phyloP scores from a whole-genome alignment of 2,888 invertebrate species.

The Trissoscelio sp. region DNA sequence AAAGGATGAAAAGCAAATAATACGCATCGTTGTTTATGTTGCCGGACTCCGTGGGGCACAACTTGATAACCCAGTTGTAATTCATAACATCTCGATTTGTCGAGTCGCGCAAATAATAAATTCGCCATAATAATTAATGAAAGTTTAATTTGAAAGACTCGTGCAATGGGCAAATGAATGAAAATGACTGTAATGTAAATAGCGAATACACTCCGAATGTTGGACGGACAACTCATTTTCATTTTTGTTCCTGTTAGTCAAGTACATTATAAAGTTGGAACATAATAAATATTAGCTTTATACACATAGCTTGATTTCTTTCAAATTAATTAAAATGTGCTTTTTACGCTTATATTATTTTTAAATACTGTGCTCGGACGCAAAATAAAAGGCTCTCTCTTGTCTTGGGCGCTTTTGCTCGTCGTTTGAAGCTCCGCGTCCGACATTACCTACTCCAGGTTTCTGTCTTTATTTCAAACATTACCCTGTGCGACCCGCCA shows the following conservation, averaged over 20 bases:
- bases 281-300: slow-evolving; percentile 64
- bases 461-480: slow-evolving; percentile 70
- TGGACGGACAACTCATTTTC: slow-evolving; percentile 56
- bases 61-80: slow-evolving; percentile 9
- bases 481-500: slow-evolving; percentile 51
- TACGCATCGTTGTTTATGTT: slow-evolving; percentile 32
- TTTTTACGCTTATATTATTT: slow-evolving; percentile 67
- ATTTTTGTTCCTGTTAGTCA: slow-evolving; percentile 53
- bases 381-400: slow-evolving; percentile 50
- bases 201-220: slow-evolving; percentile 48
- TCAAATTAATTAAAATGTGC: slow-evolving; percentile 69
- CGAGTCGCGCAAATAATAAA: slow-evolving; percentile 41
- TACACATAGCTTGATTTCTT: slow-evolving; percentile 64
- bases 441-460: slow-evolving; percentile 59
- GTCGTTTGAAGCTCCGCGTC: slow-evolving; percentile 59
- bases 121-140: slow-evolving; percentile 49
- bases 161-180: slow-evolving; percentile 27
- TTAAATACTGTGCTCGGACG: slow-evolving; percentile 56
- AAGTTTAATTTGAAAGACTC: slow-evolving; percentile 52
- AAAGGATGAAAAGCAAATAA: slow-evolving; percentile 39
- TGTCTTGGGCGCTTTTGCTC: slow-evolving; percentile 55
- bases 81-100: slow-evolving; percentile 46
- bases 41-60: not conserved
- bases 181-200: slow-evolving; percentile 63
- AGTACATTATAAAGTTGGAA: slow-evolving; percentile 63